A percentile compares a stretch with the other conserved stretches of the same genome.
Conservation (phyloP, 1,140 invertebrate species). For the Anoplolepis gracilipes region DNA sequence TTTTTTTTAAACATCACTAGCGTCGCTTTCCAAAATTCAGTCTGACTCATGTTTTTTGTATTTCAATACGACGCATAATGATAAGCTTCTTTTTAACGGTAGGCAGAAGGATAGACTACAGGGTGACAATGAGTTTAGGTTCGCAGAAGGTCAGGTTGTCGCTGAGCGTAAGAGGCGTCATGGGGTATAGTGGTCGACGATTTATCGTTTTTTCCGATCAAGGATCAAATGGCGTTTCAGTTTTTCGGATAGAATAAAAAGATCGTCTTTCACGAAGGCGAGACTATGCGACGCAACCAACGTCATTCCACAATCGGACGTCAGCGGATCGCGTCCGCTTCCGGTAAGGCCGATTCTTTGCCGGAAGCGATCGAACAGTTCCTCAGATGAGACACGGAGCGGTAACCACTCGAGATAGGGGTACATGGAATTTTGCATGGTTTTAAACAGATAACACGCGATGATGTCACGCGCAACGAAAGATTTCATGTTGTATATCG, state of each 20-base stretch:
- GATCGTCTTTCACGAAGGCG: neutral
- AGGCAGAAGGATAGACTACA: too few species aligned
- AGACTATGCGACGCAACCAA: neutral
- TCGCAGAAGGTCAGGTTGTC: conserved; percentile 63
- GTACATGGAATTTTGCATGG: conserved; percentile 62
- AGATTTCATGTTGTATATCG: conserved; percentile 27
- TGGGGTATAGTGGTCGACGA: neutral
- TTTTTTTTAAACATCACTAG: too few species aligned
- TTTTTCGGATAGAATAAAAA: neutral
- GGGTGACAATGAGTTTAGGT: conserved; percentile 71
- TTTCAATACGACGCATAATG: neutral
- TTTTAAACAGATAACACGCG: conserved; percentile 53
- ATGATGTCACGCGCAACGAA: conserved; percentile 23
- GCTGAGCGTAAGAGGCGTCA: conserved; percentile 16
- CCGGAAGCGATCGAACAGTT: conserved; percentile 58
- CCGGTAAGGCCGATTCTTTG: neutral
- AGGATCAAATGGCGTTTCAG: neutral
- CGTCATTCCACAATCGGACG: neutral
- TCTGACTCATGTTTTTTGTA: neutral
- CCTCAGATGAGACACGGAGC: conserved; percentile 21
- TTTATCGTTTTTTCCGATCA: conserved; percentile 43
- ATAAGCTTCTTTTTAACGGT: neutral
- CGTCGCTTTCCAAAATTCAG: neutral
- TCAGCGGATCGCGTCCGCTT: neutral
- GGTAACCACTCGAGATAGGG: conserved; percentile 44